Evolutionary conservation across 2,797 vertebrate genomes (phyloP), one percentile per base, ranked within the genome.

Genomic region (Smutsia temminckii): DNA sequence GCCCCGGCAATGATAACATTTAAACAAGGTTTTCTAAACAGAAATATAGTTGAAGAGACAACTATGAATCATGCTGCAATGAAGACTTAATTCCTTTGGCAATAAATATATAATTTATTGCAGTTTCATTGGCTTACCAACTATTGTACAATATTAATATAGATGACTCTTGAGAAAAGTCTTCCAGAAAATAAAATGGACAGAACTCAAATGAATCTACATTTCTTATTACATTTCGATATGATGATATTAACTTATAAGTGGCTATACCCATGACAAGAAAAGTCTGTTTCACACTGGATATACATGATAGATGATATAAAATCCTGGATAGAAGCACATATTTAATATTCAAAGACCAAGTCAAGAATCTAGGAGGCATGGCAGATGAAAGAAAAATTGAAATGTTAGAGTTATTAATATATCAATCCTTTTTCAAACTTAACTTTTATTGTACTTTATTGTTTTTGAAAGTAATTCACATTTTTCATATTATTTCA

Each of bases 191-290:
- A 75, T 89, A 90, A 84, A 53, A 32, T 80, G 51, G 49, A 83
- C 8, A 57, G 32, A 88, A 49, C 17, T 77, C 64, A 93, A 89
- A 46, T 69, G 34, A 4, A 72, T 40, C 25, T 11, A 66, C 51
- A 89, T 91, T 96, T 95, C 71, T 91, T 93, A 64, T 61, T 85
- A 74, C 91, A 72, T 74, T 75, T 74, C 79, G 80, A 86, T 63
- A 93, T 16, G 12, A 79, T 14, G 3, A 46, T 57, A 85, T 55
- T 83, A 55, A 97, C 69, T 96, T 81, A 55, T 93, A 79, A 81
- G 9, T 29, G 6, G 6, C 3, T 25, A 9, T 69, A 85, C 57
- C 17, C 37, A 74, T 80, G 66, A 32, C n/a, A 84, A 74, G n/a
- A 11, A 89, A 0, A 29, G 14, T 55, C 72, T 77, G 42, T 51